Conservation (phyloP, 1,140 invertebrate species). For the Nasonia giraulti region DNA sequence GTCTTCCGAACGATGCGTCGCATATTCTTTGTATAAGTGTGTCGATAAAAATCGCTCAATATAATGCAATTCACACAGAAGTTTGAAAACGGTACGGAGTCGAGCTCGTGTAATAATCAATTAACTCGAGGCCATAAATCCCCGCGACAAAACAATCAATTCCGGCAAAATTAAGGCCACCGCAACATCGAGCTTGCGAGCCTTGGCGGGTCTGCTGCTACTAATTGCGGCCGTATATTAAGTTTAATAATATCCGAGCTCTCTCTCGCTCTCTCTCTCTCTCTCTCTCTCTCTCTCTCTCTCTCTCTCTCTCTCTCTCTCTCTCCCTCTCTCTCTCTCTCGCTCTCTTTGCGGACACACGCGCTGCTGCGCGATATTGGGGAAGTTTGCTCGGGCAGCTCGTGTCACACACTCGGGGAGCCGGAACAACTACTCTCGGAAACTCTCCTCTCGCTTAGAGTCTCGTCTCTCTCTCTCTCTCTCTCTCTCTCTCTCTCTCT, state of each 20-base stretch:
- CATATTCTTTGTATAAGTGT: no score
- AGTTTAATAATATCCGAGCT: constrained; percentile 71
- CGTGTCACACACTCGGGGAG: constrained; percentile 32
- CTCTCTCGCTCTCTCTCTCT: constrained; percentile 47
- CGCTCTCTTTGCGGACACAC: constrained; percentile 43
- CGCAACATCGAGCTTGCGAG: background rate
- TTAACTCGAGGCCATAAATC: constrained; percentile 16
- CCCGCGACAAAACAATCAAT: constrained; percentile 47
- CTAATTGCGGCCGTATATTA: constrained; percentile 73
- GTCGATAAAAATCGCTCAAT: no score
- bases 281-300: constrained; percentile 51
- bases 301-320: constrained; percentile 52
- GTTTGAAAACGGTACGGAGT: background rate
- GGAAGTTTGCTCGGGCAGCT: constrained; percentile 61
- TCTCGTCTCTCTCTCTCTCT: background rate
- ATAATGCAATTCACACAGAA: background rate
- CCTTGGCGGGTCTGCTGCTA: constrained; percentile 60
- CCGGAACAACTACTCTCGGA: constrained; percentile 48
- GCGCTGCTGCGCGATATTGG: constrained; percentile 61
- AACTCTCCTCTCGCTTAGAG: background rate
- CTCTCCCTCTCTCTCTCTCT: constrained; percentile 45
- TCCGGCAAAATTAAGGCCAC: constrained; percentile 20
- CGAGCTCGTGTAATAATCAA: constrained; percentile 21
- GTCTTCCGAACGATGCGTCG: no score
- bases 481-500: background rate